phyloP scores from a whole-genome alignment of 2,888 invertebrate genomes.

The Lasioglossum marginatum region DNA sequence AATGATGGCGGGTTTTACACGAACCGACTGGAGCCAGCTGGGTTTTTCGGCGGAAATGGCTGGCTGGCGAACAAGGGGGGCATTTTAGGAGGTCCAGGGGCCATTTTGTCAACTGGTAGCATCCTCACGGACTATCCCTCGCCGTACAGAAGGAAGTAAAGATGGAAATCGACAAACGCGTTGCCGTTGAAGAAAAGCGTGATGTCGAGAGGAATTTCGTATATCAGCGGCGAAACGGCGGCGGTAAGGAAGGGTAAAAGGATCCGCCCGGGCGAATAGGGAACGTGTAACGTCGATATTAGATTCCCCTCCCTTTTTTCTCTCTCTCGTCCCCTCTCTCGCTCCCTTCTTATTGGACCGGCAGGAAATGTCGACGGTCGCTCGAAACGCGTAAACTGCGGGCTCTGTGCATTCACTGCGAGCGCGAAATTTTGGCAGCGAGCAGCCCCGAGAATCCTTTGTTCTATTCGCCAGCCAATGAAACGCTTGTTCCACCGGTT shows the following conservation, averaged over 20 bases:
- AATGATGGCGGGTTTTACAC: constrained; percentile 76
- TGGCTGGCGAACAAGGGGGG: constrained; percentile 81
- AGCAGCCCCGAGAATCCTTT: neutral
- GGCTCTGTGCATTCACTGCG: neutral
- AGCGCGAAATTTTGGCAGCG: neutral
- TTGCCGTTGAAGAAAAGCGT: neutral
- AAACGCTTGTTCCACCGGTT: neutral
- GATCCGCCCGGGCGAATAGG: neutral
- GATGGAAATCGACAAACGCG: no score
- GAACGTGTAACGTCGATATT: constrained; percentile 1
- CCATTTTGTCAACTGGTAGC: constrained; percentile 78
- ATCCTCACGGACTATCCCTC: constrained; percentile 79
- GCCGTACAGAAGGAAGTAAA: constrained; percentile 73
- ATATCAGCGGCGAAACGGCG: neutral
- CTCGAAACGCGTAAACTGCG: neutral
- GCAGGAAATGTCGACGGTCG: neutral
- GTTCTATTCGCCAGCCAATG: neutral
- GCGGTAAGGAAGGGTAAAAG: neutral
- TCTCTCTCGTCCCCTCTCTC: neutral
- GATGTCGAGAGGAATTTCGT: constrained; percentile 13
- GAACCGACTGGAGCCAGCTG: constrained; percentile 74
- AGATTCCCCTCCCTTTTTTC: neutral
- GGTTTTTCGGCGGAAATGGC: constrained; percentile 79
- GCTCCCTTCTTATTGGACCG: neutral
- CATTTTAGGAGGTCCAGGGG: constrained; percentile 79